Evolutionary conservation across 2,888 invertebrate genomes (phyloP).

Genomic region (Autographa gamma): DNA sequence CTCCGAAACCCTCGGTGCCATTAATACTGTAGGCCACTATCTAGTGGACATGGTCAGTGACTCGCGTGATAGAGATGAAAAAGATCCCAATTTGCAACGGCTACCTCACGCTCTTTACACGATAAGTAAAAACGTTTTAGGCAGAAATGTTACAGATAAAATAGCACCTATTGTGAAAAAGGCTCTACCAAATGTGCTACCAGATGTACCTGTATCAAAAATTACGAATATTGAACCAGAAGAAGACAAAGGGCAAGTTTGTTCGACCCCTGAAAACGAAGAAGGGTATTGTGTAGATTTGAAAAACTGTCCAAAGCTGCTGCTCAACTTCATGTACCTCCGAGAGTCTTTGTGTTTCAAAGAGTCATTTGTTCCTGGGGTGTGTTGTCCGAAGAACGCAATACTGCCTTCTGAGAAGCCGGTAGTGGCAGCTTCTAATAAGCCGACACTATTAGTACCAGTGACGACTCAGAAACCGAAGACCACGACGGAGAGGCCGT

Average conservation of each 20-base stretch:
- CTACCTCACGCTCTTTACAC: conserved; percentile 93
- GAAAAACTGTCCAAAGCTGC: conserved; percentile 95
- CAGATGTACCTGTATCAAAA: conserved; percentile 82
- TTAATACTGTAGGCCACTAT: conserved; percentile 95
- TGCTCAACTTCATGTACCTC: conserved; percentile 94
- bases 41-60: conserved; percentile 93
- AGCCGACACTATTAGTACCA: conserved; percentile 82
- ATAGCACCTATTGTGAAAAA: conserved; percentile 92
- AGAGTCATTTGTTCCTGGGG: conserved; percentile 96
- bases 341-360: conserved; percentile 97
- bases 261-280: conserved; percentile 94
- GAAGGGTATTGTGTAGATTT: conserved; percentile 95
- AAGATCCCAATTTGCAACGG: conserved; percentile 80
- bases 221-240: conserved; percentile 78
- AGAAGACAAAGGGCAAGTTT: conserved; percentile 89
- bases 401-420: conserved; percentile 79
- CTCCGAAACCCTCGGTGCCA: conserved; percentile 92
- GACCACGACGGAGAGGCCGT: conserved; percentile 71
- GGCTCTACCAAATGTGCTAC: conserved; percentile 80
- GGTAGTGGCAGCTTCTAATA: conserved; percentile 75
- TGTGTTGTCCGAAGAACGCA: conserved; percentile 93
- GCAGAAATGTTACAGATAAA: conserved; percentile 93
- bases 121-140: conserved; percentile 93
- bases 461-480: conserved; percentile 79
- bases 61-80: conserved; percentile 79